These are phyloP conservation scores for Momotus momota DNA, from an alignment of 2,797 vertebrate species.

Conservation along the genomic window DNA sequence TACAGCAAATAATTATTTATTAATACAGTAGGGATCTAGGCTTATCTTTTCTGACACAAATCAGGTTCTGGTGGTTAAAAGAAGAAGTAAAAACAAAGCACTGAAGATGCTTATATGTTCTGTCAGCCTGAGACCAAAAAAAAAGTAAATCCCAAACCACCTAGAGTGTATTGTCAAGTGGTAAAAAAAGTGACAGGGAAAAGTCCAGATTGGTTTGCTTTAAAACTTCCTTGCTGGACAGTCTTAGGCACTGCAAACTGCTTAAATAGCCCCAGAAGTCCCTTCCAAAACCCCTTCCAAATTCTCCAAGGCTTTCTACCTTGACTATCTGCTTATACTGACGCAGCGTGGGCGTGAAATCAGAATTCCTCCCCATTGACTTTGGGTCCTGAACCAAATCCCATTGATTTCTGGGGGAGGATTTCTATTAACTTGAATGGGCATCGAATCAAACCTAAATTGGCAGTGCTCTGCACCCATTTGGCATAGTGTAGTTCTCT, in stretches of 20 bases:
- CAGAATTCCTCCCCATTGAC: conserved; percentile 18
- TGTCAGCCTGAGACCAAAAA: neutral
- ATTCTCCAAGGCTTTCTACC: neutral
- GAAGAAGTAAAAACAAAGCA: conserved; percentile 23
- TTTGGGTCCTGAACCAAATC: conserved; percentile 42
- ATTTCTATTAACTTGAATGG: conserved; percentile 60
- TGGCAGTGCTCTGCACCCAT: conserved; percentile 53
- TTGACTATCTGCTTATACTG: neutral
- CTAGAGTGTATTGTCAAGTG: neutral
- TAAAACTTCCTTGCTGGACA: neutral
- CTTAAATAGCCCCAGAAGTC: neutral
- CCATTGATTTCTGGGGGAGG: conserved; percentile 40
- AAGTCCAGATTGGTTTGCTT: neutral
- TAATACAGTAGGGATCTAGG: conserved; percentile 43
- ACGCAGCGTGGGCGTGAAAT: neutral
- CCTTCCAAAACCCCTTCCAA: neutral
- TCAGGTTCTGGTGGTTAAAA: conserved; percentile 22
- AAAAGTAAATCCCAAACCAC: neutral
- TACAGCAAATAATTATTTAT: conserved; percentile 58
- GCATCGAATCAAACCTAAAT: conserved; percentile 60
- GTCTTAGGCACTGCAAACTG: neutral
- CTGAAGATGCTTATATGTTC: neutral
- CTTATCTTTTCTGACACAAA: conserved; percentile 56
- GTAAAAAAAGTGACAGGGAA: neutral
- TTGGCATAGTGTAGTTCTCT: conserved; percentile 35